These are phyloP conservation scores for Euplexia lucipara DNA, from an alignment of 2,888 invertebrate genomes.

Conservation along the genomic window DNA sequence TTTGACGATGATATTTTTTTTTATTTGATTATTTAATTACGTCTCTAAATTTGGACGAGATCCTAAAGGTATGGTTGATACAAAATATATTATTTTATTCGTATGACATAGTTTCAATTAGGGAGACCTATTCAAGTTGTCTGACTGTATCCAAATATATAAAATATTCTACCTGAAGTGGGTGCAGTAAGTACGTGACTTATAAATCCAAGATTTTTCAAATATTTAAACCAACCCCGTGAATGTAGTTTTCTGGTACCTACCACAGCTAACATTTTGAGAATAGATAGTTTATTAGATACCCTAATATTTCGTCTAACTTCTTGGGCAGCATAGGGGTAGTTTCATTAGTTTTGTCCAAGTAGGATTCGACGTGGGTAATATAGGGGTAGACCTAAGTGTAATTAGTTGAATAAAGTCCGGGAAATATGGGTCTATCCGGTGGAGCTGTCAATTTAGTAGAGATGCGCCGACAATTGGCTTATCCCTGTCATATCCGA, in stretches of 20 bases:
- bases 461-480: conserved; percentile 68
- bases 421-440: conserved; percentile 54
- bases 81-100: too few species aligned
- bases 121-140: too few species aligned
- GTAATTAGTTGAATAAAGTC: conserved; percentile 62
- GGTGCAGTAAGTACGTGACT: conserved; percentile 29
- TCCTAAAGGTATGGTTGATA: too few species aligned
- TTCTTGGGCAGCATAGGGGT: conserved; percentile 35
- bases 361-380: conserved; percentile 21
- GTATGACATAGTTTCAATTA: too few species aligned
- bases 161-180: conserved; percentile 32
- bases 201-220: conserved; percentile 38
- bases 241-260: conserved; percentile 16
- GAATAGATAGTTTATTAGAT: conserved; percentile 18
- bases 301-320: conserved; percentile 39
- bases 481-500: conserved; percentile 74
- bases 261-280: conserved; percentile 21
- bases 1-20: too few species aligned
- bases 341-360: conserved; percentile 39
- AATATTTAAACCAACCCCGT: conserved; percentile 36
- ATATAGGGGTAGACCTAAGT: conserved; percentile 30
- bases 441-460: conserved; percentile 68
- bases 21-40: too few species aligned
- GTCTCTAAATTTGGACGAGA: too few species aligned
- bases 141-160: conserved; percentile 1